Conservation (phyloP, 2,888 invertebrate species). For the Leucophenga montana region DNA sequence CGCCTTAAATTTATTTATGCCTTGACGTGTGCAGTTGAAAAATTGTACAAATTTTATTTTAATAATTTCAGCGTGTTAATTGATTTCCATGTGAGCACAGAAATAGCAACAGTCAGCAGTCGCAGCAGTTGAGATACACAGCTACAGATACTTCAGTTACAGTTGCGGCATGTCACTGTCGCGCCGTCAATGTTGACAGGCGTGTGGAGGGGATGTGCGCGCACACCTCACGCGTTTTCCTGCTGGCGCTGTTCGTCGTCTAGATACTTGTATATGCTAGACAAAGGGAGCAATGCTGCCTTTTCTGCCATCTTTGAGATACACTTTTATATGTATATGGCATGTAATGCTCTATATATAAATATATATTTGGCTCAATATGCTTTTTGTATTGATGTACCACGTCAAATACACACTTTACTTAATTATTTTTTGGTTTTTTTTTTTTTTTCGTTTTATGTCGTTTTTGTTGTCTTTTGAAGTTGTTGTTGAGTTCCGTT, state of each 20-base stretch:
- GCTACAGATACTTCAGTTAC: slow-evolving; percentile 58
- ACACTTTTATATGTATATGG: not conserved
- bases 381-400: slow-evolving; percentile 4
- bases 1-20: slow-evolving; percentile 19
- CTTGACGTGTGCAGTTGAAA: slow-evolving; percentile 48
- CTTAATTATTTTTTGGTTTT: slow-evolving; percentile 9
- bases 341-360: not conserved
- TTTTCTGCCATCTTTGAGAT: slow-evolving; percentile 5
- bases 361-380: not conserved
- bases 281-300: slow-evolving; percentile 5
- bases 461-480: slow-evolving; percentile 18
- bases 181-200: slow-evolving; percentile 53
- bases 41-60: slow-evolving; percentile 39
- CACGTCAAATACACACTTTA: slow-evolving; percentile 15
- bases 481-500: slow-evolving; percentile 13
- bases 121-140: slow-evolving; percentile 52
- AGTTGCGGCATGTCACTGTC: slow-evolving; percentile 62
- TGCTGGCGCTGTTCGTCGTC: slow-evolving; percentile 3
- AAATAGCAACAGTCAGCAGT: slow-evolving; percentile 54
- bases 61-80: slow-evolving; percentile 67
- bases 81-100: slow-evolving; percentile 63
- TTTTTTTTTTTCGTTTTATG: slow-evolving; percentile 12
- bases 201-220: not conserved
- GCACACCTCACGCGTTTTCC: slow-evolving; percentile 3
- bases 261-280: not conserved